Conservation (phyloP, 2,888 invertebrate genomes). For the Tetragonisca angustula region DNA sequence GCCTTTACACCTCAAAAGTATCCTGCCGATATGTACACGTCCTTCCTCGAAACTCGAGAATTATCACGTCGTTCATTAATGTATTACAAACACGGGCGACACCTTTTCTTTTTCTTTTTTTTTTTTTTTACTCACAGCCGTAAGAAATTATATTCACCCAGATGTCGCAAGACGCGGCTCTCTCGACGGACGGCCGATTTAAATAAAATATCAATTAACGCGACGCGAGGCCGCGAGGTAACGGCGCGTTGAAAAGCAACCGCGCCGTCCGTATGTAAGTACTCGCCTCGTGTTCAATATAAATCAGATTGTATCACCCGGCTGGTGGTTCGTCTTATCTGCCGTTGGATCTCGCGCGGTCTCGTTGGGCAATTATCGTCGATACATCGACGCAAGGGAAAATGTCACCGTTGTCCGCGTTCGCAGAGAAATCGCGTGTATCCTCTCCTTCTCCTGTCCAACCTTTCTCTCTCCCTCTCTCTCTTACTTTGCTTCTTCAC, state of each 20-base stretch:
- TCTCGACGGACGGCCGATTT: slow-evolving; percentile 57
- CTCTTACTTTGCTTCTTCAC: neutral
- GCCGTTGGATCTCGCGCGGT: slow-evolving; percentile 71
- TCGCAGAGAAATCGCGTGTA: slow-evolving; percentile 31
- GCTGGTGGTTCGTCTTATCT: slow-evolving; percentile 75
- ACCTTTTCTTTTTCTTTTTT: too few species aligned
- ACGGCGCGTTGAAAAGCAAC: slow-evolving; percentile 55
- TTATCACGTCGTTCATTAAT: neutral
- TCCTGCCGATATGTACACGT: neutral
- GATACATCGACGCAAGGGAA: slow-evolving; percentile 79
- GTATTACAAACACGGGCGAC: neutral
- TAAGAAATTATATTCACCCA: slow-evolving; percentile 19
- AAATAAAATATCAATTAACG: slow-evolving; percentile 79
- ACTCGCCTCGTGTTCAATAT: slow-evolving; percentile 77
- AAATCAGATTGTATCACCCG: slow-evolving; percentile 81
- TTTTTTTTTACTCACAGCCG: too few species aligned
- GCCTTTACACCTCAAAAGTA: neutral
- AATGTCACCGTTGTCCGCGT: slow-evolving; percentile 75
- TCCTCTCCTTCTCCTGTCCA: neutral
- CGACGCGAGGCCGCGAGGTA: slow-evolving; percentile 56
- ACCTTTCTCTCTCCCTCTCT: neutral
- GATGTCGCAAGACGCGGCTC: slow-evolving; percentile 23
- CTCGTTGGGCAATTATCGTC: slow-evolving; percentile 79
- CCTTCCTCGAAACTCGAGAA: neutral
- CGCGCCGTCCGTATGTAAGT: slow-evolving; percentile 50